phyloP scores from a whole-genome alignment of 2,113 vertebrate genomes.

The Forbesichthys papilliferus region DNA sequence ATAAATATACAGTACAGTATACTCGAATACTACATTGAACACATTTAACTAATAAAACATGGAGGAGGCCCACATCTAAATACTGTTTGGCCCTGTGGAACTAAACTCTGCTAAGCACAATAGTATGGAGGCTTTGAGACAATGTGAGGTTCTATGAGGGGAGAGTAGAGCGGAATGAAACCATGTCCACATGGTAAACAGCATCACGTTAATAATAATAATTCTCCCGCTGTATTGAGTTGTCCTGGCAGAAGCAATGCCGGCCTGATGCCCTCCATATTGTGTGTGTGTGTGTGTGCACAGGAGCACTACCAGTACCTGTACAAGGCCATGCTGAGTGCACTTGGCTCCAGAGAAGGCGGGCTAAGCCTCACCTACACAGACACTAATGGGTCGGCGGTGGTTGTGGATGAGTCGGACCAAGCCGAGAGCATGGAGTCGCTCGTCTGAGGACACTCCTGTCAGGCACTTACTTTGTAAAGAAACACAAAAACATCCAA shows the following conservation, averaged over 20 bases:
- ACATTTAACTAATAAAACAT: no score
- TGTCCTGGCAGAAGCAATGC: neutral
- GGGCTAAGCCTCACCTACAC: constrained; percentile 84
- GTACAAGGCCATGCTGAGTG: constrained; percentile 98
- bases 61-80: no score
- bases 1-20: no score
- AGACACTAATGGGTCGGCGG: constrained; percentile 90
- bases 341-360: constrained; percentile 91
- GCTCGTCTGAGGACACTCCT: constrained; percentile 85
- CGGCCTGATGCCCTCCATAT: neutral
- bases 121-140: no score
- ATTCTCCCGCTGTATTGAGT: no score
- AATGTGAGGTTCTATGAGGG: no score
- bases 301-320: constrained; percentile 99
- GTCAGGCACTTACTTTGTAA: constrained; percentile 69
- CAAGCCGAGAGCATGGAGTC: constrained; percentile 99
- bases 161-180: no score
- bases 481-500: constrained; percentile 55
- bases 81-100: no score
- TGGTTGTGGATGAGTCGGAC: constrained; percentile 88
- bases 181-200: no score
- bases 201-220: no score
- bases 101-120: no score
- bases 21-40: no score
- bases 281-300: neutral